Conservation (phyloP, 2,113 vertebrate species). For the Silurus meridionalis region DNA sequence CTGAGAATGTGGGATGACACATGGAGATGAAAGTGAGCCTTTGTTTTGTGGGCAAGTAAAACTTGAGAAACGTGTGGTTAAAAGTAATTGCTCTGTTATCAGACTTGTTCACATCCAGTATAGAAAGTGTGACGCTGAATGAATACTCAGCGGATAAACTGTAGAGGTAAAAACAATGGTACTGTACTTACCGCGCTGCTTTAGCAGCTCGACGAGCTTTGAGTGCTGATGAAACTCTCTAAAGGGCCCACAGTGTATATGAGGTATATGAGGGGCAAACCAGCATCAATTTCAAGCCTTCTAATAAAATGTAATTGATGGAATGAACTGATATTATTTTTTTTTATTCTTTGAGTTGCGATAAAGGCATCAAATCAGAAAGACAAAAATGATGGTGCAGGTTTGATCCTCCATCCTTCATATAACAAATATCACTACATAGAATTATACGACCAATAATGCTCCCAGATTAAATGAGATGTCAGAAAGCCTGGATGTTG, state of each 20-base stretch:
- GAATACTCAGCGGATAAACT: neutral
- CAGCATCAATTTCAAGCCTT: slow-evolving; percentile 29
- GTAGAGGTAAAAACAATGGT: neutral
- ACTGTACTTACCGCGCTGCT: slow-evolving; percentile 44
- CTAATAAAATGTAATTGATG: slow-evolving; percentile 7
- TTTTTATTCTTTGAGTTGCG: neutral
- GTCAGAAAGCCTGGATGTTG: neutral
- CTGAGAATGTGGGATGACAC: slow-evolving; percentile 20
- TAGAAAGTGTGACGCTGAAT: neutral
- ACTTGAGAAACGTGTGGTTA: slow-evolving; percentile 1
- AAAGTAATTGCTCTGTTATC: neutral
- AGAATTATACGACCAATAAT: neutral
- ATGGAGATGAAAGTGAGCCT: neutral
- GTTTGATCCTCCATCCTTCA: neutral
- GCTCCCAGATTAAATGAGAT: neutral
- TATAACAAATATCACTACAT: neutral
- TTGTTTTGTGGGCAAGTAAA: neutral
- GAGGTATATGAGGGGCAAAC: slow-evolving; percentile 28
- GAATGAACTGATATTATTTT: neutral
- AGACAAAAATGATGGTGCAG: neutral
- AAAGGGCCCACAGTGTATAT: slow-evolving; percentile 40
- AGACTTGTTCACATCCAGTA: neutral
- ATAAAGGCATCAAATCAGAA: neutral
- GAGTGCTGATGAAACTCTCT: slow-evolving; percentile 36
- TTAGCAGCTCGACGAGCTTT: slow-evolving; percentile 41